phyloP scores from a whole-genome alignment of 2,113 vertebrate species.

The Puma concolor region DNA sequence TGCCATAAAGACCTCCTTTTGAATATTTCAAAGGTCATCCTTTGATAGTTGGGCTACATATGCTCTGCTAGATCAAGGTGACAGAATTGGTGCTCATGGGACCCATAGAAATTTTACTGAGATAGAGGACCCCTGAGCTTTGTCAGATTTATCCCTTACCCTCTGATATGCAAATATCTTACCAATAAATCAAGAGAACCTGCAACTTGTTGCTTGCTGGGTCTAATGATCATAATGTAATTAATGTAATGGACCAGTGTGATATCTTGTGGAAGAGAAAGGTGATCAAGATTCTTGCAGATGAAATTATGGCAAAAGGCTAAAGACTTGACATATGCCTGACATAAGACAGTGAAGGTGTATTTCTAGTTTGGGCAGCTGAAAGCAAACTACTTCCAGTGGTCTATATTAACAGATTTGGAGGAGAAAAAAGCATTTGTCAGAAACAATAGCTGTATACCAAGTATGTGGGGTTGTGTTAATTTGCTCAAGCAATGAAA shows the following conservation, averaged over 20 bases:
- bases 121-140: neutral
- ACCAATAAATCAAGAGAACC: neutral
- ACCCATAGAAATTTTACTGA: neutral
- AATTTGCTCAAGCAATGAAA: neutral
- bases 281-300: neutral
- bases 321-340: neutral
- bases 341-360: neutral
- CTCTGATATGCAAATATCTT: neutral
- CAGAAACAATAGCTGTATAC: neutral
- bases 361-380: neutral
- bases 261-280: neutral
- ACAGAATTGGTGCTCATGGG: neutral
- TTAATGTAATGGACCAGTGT: neutral
- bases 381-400: neutral
- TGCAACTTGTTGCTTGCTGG: neutral
- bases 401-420: neutral
- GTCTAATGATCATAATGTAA: neutral
- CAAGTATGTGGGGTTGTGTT: neutral
- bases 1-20: neutral
- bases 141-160: neutral
- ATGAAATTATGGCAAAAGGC: neutral
- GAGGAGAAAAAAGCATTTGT: neutral
- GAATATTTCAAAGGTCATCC: neutral
- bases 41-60: neutral
- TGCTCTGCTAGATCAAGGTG: neutral